Base-by-base conservation (phyloP, 2,797 vertebrate genomes). In the Sternarchorhynchus goeldii region DNA sequence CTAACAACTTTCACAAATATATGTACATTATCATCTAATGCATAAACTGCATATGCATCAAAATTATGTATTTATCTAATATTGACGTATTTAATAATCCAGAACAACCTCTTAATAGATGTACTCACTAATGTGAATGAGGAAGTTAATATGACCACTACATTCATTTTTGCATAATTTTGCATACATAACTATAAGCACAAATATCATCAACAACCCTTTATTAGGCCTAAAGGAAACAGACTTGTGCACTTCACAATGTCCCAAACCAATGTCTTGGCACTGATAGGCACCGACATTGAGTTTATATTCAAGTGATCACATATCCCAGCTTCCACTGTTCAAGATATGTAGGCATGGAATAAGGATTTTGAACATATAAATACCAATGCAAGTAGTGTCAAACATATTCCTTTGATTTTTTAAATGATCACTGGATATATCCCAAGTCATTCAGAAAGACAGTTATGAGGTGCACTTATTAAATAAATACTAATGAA, bases 401-500 rank as follows among this genome's bases (percentile, higher is more conserved):
- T 58, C 55, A 71, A 71, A 71, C 69, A 39, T 32, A 21, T 18
- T 31, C n/a, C 36, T 72, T 58, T 17, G n/a, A 21, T 18, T 58
- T 58, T 39, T 34, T 20, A 17, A 31, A 16, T 58, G 7, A 57
- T 71, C 68, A 71, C 68, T 12, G 53, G 31, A 50, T 36, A 57
- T 8, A 71, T 16, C 53, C 6, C 0, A 57, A 20, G 53, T 29
- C 31, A 57, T 14, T 56, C 17, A 70, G 68, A 32, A 57, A 34
- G n/a, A 58, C 36, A 12, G 41, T 70, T 31, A 71, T 20, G 20
- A 36, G n/a, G 32, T 58, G 29, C 17, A 20, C 29, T 32, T 31
- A 58, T 58, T 58, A 72, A 20, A 56, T 70, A 32, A 32, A 70
- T 70, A 70, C 56, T 70, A 72, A 72, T 72, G 55, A 58, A 36